phyloP scores from a whole-genome alignment of 2,113 vertebrate genomes.

The Callorhinus ursinus region DNA sequence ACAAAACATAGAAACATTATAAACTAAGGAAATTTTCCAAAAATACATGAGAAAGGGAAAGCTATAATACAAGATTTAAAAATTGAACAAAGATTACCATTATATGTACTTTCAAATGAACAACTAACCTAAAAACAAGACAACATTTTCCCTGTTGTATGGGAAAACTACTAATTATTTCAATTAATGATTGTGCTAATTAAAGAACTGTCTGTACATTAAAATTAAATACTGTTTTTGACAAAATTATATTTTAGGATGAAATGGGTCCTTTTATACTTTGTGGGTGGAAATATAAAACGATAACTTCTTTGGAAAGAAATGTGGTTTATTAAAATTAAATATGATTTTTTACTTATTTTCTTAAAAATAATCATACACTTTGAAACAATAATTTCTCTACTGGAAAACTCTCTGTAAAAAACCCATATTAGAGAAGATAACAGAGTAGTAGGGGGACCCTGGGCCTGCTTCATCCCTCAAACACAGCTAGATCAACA shows the following conservation, averaged over 20 bases:
- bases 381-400: neutral
- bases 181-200: neutral
- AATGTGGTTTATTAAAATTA: neutral
- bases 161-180: neutral
- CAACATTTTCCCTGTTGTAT: neutral
- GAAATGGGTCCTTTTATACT: neutral
- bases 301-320: neutral
- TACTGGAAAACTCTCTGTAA: neutral
- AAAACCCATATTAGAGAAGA: neutral
- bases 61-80: neutral
- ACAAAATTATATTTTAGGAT: conserved; percentile 23
- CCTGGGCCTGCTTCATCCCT: neutral
- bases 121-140: neutral
- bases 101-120: neutral
- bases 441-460: neutral
- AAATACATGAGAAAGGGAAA: neutral
- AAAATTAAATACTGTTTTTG: conserved; percentile 27
- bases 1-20: neutral
- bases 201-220: neutral
- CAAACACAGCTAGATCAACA: neutral
- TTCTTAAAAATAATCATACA: conserved; percentile 7
- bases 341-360: neutral
- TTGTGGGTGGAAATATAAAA: neutral
- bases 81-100: neutral
- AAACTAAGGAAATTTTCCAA: neutral